phyloP scores from a whole-genome alignment of 2,113 vertebrate species.

The Ophthalmolycus amberensis region DNA sequence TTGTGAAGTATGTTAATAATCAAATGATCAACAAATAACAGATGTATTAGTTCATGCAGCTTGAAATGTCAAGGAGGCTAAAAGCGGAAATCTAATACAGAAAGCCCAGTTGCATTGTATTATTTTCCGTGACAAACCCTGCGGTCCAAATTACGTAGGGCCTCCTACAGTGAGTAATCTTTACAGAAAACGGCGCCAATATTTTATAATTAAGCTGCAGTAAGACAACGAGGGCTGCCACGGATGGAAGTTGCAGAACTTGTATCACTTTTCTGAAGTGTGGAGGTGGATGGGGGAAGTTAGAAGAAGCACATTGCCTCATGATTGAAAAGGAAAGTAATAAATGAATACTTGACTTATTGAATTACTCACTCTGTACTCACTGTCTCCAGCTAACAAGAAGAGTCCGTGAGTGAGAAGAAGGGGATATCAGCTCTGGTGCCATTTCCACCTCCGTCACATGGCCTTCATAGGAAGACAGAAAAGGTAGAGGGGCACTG shows the following conservation, averaged over 20 bases:
- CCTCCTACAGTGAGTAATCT: conserved; percentile 87
- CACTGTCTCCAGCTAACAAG: conserved; percentile 75
- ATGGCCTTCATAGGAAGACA: conserved; percentile 66
- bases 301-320: conserved; percentile 55
- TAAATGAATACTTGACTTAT: conserved; percentile 86
- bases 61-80: conserved; percentile 89
- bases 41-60: conserved; percentile 89
- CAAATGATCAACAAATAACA: conserved; percentile 90
- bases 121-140: conserved; percentile 87
- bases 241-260: conserved; percentile 75
- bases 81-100: conserved; percentile 87
- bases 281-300: conserved; percentile 73
- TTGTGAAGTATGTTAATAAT: conserved; percentile 91
- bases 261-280: conserved; percentile 69
- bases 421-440: conserved; percentile 70
- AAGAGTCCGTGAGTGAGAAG: conserved; percentile 79
- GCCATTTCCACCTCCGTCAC: conserved; percentile 76
- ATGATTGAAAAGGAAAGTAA: conserved; percentile 85
- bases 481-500: conserved; percentile 66
- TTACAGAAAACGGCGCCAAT: conserved; percentile 84
- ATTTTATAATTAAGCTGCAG: conserved; percentile 86
- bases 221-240: conserved; percentile 70
- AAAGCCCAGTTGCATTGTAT: conserved; percentile 86
- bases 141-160: conserved; percentile 85
- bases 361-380: conserved; percentile 82